Conservation (phyloP, 2,113 vertebrate genomes). For the Cathartes aura region DNA sequence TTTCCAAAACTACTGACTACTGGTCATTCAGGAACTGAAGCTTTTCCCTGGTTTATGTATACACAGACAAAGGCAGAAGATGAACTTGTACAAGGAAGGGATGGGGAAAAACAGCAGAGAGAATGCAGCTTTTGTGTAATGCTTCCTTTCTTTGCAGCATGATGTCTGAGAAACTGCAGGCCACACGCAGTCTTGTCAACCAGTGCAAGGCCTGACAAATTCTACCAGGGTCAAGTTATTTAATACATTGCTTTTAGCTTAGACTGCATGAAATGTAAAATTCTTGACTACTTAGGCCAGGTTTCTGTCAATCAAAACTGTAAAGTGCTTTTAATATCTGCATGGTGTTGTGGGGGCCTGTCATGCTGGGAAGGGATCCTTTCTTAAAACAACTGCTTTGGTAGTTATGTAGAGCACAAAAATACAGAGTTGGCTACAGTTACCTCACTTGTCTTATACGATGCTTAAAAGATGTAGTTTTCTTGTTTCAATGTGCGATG, state of each 20-base stretch:
- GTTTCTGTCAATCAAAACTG: slow-evolving; percentile 11
- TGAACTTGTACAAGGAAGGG: background rate
- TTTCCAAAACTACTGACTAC: background rate
- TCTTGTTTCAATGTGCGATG: background rate
- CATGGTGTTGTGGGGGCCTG: background rate
- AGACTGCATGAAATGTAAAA: background rate
- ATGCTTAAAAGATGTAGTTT: background rate
- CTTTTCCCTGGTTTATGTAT: background rate
- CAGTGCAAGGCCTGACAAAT: background rate
- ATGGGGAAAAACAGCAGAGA: background rate
- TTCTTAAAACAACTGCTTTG: background rate
- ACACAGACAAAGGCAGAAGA: background rate
- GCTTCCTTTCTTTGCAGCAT: background rate
- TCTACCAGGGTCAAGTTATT: background rate
- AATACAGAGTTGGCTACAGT: background rate
- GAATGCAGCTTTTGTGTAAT: slow-evolving; percentile 34
- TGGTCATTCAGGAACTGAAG: background rate
- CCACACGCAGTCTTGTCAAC: background rate
- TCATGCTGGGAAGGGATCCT: background rate
- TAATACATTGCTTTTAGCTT: background rate
- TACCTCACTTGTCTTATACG: background rate
- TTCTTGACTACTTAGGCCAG: background rate
- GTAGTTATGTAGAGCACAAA: background rate
- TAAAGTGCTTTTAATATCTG: background rate
- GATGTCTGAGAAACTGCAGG: background rate